Conservation (phyloP, 1,140 invertebrate species). For the Pseudomyrmex cubaensis region DNA sequence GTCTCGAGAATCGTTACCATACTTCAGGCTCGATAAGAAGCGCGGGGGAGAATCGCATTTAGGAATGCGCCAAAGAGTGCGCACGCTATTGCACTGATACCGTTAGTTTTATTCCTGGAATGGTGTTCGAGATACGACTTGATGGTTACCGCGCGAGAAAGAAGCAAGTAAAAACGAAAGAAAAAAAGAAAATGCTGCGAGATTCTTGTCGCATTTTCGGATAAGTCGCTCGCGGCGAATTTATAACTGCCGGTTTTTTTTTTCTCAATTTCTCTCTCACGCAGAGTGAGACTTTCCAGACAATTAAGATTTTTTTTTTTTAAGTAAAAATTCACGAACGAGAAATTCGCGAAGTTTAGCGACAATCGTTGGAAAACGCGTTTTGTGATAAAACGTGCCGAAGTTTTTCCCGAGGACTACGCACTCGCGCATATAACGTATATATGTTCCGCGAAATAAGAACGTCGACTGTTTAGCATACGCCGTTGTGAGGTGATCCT, state of each 20-base stretch:
- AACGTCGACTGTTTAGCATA: conserved; percentile 6
- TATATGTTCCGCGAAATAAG: conserved; percentile 13
- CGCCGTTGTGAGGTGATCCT: background rate
- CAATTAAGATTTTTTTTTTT: conserved; percentile 22
- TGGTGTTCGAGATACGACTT: conserved; percentile 45
- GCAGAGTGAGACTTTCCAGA: no score
- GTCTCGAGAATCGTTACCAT: conserved; percentile 75
- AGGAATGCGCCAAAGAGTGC: conserved; percentile 22
- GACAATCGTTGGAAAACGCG: background rate
- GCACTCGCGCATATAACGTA: background rate
- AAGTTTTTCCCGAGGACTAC: background rate
- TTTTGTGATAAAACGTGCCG: background rate
- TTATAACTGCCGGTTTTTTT: conserved; percentile 32
- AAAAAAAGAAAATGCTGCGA: conserved; percentile 29
- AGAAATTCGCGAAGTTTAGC: background rate
- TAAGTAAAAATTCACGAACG: background rate
- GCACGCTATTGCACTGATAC: conserved; percentile 62
- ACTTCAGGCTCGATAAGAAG: conserved; percentile 75
- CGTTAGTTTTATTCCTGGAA: conserved; percentile 48
- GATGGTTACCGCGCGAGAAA: background rate
- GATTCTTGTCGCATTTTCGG: background rate
- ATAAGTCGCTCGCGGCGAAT: conserved; percentile 50
- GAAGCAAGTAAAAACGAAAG: background rate
- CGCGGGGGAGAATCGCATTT: conserved; percentile 61
- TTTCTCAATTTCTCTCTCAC: background rate